These are phyloP conservation scores for Bombus picipes DNA, from an alignment of 1,140 invertebrate genomes.

Conservation along the genomic window DNA sequence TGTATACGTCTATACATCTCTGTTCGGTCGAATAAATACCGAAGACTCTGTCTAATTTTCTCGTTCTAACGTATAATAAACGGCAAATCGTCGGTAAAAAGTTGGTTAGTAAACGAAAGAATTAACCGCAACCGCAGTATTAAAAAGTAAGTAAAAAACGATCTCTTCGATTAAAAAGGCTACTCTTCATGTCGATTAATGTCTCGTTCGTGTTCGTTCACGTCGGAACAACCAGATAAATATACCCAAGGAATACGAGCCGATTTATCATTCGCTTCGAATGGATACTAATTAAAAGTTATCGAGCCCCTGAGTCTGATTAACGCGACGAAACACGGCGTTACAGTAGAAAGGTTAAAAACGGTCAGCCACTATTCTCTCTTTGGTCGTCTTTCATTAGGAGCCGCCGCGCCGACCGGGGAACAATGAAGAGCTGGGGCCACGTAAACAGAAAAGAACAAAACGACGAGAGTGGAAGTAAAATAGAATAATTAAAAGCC, in stretches of 20 bases:
- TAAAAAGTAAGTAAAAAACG: not conserved
- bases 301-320: constrained; percentile 7
- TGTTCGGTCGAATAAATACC: no score
- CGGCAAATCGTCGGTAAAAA: no score
- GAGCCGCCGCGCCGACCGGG: not conserved
- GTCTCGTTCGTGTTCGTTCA: not conserved
- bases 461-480: constrained; percentile 15
- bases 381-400: constrained; percentile 35
- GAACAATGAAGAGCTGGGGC: constrained; percentile 23
- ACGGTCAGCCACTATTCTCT: not conserved
- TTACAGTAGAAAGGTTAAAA: constrained; percentile 4
- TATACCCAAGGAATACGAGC: not conserved
- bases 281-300: constrained; percentile 31
- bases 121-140: not conserved
- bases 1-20: no score
- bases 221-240: not conserved
- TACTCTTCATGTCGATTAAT: not conserved
- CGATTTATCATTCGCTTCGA: not conserved
- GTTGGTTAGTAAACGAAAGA: not conserved
- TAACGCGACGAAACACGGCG: constrained; percentile 14
- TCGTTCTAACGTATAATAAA: no score
- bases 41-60: no score
- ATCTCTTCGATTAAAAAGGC: not conserved
- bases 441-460: constrained; percentile 38
- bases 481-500: constrained; percentile 54